These are phyloP conservation scores for Alaudala cheleensis DNA, from an alignment of 2,113 vertebrate genomes.

Conservation along the genomic window DNA sequence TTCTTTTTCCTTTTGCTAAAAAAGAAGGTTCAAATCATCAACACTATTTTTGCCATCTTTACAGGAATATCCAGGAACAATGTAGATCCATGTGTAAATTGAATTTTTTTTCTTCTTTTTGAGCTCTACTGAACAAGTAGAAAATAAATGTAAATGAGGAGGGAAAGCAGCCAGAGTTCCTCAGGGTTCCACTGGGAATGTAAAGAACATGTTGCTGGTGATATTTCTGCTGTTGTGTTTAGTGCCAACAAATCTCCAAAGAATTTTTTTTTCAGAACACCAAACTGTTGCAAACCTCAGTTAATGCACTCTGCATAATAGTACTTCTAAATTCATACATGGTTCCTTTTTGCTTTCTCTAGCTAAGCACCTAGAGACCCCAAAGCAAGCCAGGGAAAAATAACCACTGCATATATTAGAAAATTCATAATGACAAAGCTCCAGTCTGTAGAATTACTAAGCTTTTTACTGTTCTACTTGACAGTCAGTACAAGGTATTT, in stretches of 20 bases:
- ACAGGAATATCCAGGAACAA: background rate
- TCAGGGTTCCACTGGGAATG: background rate
- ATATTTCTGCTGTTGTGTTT: slow-evolving; percentile 30
- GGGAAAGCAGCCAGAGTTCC: background rate
- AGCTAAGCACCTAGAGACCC: background rate
- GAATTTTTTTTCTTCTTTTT: background rate
- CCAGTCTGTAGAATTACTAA: background rate
- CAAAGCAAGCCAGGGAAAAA: background rate
- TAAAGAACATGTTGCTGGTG: background rate
- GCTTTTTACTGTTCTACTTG: slow-evolving; percentile 7
- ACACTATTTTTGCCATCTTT: background rate
- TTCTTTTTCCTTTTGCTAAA: background rate
- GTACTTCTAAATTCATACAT: background rate
- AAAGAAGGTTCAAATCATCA: background rate
- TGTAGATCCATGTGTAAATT: background rate
- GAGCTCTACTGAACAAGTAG: slow-evolving; percentile 16
- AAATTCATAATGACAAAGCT: background rate
- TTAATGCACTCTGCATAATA: background rate
- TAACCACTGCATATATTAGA: background rate
- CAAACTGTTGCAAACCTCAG: slow-evolving; percentile 13
- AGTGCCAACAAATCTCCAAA: slow-evolving; percentile 20
- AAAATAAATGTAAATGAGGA: slow-evolving; percentile 39
- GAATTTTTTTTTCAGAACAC: background rate
- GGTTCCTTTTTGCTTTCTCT: background rate
- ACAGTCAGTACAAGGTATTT: background rate